Conservation (phyloP, 2,888 invertebrate genomes). For the Lamproptera curius region DNA sequence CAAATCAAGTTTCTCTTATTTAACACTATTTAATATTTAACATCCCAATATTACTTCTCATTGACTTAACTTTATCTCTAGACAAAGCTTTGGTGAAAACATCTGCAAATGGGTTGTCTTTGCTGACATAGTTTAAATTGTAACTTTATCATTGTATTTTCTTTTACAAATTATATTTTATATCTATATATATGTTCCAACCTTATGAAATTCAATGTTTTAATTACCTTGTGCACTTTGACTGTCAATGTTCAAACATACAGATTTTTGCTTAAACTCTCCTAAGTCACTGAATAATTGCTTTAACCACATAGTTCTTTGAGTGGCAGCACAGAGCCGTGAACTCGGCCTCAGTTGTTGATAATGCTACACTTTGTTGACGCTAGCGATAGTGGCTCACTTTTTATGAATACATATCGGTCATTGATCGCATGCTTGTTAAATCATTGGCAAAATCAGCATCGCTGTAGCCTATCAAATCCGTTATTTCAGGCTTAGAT, state of each 20-base stretch:
- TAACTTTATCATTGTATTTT: too few relatives aligned
- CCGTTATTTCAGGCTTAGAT: neutral
- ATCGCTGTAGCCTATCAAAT: conserved; percentile 22
- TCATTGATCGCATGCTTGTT: conserved; percentile 3
- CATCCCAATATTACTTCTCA: neutral
- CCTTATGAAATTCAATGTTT: conserved; percentile 22
- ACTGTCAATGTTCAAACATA: conserved; percentile 13
- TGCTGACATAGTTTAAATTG: too few relatives aligned
- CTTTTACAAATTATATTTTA: too few relatives aligned
- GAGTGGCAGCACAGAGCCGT: conserved; percentile 22
- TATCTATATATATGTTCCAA: conserved; percentile 7
- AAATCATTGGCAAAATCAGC: conserved; percentile 25
- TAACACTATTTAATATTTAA: too few relatives aligned
- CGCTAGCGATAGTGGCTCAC: conserved; percentile 1
- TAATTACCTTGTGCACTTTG: conserved; percentile 21
- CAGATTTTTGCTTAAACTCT: conserved; percentile 17
- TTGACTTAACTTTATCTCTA: neutral
- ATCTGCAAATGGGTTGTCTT: too few relatives aligned
- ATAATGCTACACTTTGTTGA: conserved; percentile 17
- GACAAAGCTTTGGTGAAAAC: too few relatives aligned
- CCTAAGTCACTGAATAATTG: conserved; percentile 12
- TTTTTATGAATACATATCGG: neutral
- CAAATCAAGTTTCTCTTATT: too few relatives aligned
- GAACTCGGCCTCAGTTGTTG: conserved; percentile 3
- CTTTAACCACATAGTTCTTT: conserved; percentile 20